A percentile compares a stretch with the other conserved stretches of the same genome.
These are phyloP conservation scores for Vulpes lagopus DNA, from an alignment of 2,113 vertebrate genomes.

Conservation along the genomic window DNA sequence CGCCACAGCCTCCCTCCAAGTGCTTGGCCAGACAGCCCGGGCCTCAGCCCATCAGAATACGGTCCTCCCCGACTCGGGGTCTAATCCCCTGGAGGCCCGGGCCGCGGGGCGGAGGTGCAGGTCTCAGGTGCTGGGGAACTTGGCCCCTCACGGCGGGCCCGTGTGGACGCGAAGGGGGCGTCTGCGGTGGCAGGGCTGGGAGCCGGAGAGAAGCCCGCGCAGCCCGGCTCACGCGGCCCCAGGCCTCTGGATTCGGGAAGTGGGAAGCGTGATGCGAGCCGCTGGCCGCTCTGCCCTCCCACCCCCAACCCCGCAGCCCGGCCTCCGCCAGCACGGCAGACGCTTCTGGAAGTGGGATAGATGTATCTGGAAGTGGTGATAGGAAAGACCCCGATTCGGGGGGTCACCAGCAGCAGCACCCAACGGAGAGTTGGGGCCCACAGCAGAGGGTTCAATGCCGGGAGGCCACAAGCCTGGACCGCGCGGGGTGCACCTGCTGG, in stretches of 20 bases:
- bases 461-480: not conserved
- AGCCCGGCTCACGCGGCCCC: not conserved
- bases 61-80: not conserved
- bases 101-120: rapidly evolving
- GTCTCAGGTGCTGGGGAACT: not conserved
- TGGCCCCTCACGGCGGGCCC: too few relatives aligned
- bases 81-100: too few relatives aligned
- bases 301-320: not conserved
- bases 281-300: not conserved
- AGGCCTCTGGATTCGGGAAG: not conserved
- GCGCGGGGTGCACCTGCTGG: not conserved
- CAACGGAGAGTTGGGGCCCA: not conserved
- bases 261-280: not conserved
- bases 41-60: not conserved
- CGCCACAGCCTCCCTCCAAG: not conserved
- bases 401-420: not conserved
- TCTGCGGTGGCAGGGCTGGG: not conserved
- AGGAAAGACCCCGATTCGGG: not conserved
- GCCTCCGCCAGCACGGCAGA: rapidly evolving
- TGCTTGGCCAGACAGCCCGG: not conserved
- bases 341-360: too few relatives aligned
- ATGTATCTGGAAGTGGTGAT: not conserved
- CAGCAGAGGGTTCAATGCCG: not conserved
- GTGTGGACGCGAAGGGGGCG: not conserved
- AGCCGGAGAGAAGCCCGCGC: too few relatives aligned